A percentile compares a stretch with the other conserved stretches of the same genome.
phyloP scores from a whole-genome alignment of 2,113 vertebrate species.

The Helogale parvula region DNA sequence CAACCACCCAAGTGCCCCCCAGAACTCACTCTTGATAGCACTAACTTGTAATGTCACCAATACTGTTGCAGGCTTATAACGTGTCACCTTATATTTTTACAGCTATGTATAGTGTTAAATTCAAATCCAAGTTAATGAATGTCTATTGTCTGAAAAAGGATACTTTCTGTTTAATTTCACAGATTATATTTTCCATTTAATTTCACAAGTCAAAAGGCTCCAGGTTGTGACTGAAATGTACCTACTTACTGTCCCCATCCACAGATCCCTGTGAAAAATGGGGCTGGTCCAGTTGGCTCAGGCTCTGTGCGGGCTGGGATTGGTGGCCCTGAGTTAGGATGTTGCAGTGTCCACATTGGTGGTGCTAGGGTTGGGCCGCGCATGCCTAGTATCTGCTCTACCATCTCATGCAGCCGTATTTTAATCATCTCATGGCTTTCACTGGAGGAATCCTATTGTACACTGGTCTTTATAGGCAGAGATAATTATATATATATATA shows the following conservation, averaged over 20 bases:
- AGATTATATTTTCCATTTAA: neutral
- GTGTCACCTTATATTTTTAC: neutral
- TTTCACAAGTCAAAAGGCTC: neutral
- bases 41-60: neutral
- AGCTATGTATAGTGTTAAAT: neutral
- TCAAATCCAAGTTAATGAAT: neutral
- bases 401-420: neutral
- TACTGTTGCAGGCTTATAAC: constrained; percentile 16
- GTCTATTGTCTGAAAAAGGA: neutral
- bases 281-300: neutral
- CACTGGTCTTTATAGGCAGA: constrained; percentile 42
- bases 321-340: neutral
- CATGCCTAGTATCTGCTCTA: neutral
- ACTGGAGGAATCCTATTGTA: constrained; percentile 67
- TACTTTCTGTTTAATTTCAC: constrained; percentile 2
- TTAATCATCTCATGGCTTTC: constrained; percentile 47
- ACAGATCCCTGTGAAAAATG: neutral
- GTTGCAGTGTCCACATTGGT: neutral
- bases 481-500: constrained; percentile 57
- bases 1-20: no score
- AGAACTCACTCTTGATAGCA: neutral
- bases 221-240: neutral
- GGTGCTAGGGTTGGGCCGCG: neutral
- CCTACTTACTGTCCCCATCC: neutral
- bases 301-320: neutral